These are phyloP conservation scores for Knipowitschia caucasica DNA, from an alignment of 2,797 vertebrate species.

Conservation along the genomic window DNA sequence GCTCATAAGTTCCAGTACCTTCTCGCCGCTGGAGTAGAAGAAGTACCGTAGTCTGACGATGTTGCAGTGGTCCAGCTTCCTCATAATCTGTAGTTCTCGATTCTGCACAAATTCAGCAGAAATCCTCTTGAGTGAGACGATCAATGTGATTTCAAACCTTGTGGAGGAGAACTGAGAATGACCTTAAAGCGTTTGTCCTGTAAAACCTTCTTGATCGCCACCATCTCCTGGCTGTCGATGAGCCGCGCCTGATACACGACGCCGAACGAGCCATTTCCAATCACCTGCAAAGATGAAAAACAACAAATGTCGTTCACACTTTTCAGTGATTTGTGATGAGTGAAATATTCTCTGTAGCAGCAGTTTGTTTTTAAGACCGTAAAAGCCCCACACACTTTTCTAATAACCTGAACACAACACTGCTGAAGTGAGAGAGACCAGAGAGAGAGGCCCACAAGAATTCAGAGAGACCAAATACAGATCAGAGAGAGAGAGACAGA, in stretches of 20 bases:
- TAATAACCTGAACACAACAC: too few relatives aligned
- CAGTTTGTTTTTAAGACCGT: too few relatives aligned
- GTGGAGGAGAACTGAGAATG: too few relatives aligned
- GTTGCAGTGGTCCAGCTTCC: constrained; percentile 93
- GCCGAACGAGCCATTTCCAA: constrained; percentile 91
- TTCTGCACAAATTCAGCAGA: constrained; percentile 70
- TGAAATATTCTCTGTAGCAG: background rate
- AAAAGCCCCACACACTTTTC: too few relatives aligned
- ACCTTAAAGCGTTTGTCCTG: constrained; percentile 96
- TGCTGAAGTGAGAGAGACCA: too few relatives aligned
- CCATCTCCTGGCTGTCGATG: constrained; percentile 89
- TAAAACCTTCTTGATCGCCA: constrained; percentile 93
- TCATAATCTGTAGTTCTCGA: constrained; percentile 93
- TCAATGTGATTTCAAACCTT: too few relatives aligned
- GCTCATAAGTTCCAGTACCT: too few relatives aligned
- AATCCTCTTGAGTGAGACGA: background rate
- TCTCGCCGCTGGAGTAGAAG: constrained; percentile 91
- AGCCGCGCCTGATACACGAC: constrained; percentile 92
- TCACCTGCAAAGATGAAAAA: constrained; percentile 53
- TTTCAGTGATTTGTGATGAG: too few relatives aligned
- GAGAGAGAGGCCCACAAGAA: too few relatives aligned
- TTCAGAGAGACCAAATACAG: too few relatives aligned
- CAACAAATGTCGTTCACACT: background rate
- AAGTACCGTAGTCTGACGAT: constrained; percentile 92
- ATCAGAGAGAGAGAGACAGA: too few relatives aligned